Base-by-base conservation (phyloP, 1,140 invertebrate genomes). In the Drosophila mojavensis region DNA sequence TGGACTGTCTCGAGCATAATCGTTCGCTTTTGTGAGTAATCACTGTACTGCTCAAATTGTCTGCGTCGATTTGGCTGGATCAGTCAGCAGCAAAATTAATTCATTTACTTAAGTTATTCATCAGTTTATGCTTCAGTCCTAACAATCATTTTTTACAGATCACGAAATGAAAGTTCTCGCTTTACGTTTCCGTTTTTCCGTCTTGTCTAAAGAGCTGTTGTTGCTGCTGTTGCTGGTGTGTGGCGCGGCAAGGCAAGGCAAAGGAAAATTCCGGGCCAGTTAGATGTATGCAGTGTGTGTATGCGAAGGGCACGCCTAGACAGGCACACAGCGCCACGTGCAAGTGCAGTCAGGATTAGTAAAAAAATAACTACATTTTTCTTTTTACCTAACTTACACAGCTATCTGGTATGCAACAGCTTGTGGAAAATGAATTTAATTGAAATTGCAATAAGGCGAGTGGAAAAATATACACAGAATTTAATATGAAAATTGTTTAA, bases 381-480 rank as follows among this genome's bases (percentile, higher is more conserved):
- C 15, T 0, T 55, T 67, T 67, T 47, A 28, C 0, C 43, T 28
- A 36, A 55, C 17, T 17, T 47, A 17, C 11, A 20, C 1, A 33
- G 13, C 43, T 17, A 17, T 17, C n/a, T 20, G 28, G 28, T 28
- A 50, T 74, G 71, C 71, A 74, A 74, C 71, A 74, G 71, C 71
- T 63, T 74, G 65, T 69, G 51, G 43, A 41, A 74, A 55, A 50
- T 55, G 30, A n/a, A 50, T 41, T 56, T 20, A 28, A 75, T 26
- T 33, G 39, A 63, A 56, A 56, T 17, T 5, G 33, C 20, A 41
- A 45, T 36, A 7, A 0, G 13, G 36, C 36, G 41, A 26, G 33
- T 33, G 9, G 1, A 33, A 17, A 41, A 20, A 10, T 20, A 51
- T 20, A 28, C 24, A 47, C 20, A 20, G 17, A 47, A 47, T 17